phyloP scores from a whole-genome alignment of 53 echinoderm and acorn worm species.

The Crossaster papposus region DNA sequence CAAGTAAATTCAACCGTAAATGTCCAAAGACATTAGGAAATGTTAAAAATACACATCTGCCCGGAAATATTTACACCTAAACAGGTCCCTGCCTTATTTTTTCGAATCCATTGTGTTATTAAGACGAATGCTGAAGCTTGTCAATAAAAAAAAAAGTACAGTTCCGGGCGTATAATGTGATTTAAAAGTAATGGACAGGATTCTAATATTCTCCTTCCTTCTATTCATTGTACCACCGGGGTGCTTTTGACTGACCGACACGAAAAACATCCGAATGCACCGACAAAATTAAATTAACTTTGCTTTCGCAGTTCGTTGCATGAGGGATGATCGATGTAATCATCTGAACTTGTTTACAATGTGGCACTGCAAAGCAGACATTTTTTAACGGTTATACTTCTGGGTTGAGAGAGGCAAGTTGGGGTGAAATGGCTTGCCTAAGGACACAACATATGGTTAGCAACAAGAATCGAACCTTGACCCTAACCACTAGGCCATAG shows the following conservation, averaged over 20 bases:
- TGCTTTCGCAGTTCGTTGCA: not conserved
- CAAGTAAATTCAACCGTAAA: not conserved
- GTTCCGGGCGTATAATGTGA: not conserved
- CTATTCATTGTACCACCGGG: not conserved
- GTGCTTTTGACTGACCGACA: not conserved
- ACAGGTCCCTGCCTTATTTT: not conserved
- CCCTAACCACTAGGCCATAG: no score
- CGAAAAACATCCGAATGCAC: not conserved
- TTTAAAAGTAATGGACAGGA: not conserved
- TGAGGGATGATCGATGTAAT: no score
- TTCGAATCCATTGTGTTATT: not conserved
- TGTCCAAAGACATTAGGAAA: not conserved
- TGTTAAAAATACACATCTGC: not conserved
- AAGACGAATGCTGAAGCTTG: not conserved
- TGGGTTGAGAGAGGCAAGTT: no score
- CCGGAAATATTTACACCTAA: not conserved
- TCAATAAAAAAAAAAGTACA: no score
- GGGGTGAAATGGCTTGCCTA: no score
- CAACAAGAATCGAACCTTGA: no score
- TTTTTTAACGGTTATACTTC: no score
- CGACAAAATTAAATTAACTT: not conserved
- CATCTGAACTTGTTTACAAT: no score
- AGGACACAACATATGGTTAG: no score
- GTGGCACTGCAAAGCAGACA: no score
- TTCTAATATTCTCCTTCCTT: slow-evolving; percentile 14